A percentile compares a stretch with the other conserved stretches of the same genome.
These are phyloP conservation scores for Diphyllodes magnificus DNA, from an alignment of 2,113 vertebrate genomes.

Conservation along the genomic window DNA sequence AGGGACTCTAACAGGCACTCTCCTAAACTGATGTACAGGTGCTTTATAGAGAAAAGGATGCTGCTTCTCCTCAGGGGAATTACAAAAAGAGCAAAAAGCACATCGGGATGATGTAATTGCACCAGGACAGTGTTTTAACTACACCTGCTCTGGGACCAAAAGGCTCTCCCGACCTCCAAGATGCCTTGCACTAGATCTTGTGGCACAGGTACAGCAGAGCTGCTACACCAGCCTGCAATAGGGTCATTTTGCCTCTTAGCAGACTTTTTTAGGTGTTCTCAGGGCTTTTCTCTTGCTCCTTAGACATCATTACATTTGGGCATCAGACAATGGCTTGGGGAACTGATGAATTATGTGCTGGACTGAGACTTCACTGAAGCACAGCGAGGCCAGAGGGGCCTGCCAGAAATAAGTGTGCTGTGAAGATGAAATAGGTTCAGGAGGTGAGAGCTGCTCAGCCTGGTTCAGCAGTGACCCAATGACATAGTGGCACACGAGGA, in stretches of 20 bases:
- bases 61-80: not conserved
- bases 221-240: not conserved
- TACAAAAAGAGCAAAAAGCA: not conserved
- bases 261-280: not conserved
- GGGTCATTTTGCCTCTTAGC: not conserved
- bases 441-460: not conserved
- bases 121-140: not conserved
- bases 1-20: not conserved
- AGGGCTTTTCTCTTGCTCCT: not conserved
- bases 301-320: not conserved
- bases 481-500: not conserved
- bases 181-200: not conserved
- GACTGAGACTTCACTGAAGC: not conserved
- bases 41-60: not conserved
- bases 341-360: not conserved
- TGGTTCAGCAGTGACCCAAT: not conserved
- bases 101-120: not conserved
- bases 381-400: not conserved
- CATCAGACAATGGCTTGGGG: not conserved
- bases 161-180: not conserved
- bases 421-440: not conserved
- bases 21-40: not conserved
- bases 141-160: not conserved
- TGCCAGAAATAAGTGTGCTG: not conserved
- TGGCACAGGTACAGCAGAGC: not conserved